These are phyloP conservation scores for Troides oblongomaculatus DNA, from an alignment of 2,888 invertebrate genomes.

Conservation along the genomic window DNA sequence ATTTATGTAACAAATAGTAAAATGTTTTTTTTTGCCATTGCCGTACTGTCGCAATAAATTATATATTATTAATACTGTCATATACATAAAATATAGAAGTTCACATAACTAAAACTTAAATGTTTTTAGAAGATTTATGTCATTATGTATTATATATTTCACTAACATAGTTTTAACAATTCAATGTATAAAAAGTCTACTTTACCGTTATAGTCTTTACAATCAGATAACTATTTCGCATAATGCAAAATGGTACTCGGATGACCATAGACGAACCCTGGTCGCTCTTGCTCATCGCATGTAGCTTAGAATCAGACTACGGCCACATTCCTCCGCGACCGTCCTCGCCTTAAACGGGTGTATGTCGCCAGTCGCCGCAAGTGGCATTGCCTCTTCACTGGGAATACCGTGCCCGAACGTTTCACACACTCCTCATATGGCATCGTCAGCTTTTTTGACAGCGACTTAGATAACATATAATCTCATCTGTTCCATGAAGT, in stretches of 20 bases:
- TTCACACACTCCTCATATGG: constrained; percentile 68
- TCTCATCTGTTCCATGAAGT: constrained; percentile 36
- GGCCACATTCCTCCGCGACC: constrained; percentile 68
- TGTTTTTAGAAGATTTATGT: too few relatives aligned
- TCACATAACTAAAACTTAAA: too few relatives aligned
- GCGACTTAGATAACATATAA: constrained; percentile 45
- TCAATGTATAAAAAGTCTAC: neutral
- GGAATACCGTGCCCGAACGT: constrained; percentile 60
- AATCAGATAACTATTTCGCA: neutral
- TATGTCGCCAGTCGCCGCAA: constrained; percentile 58
- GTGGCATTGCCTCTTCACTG: constrained; percentile 53
- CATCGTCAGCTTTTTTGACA: constrained; percentile 53
- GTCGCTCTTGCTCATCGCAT: constrained; percentile 38
- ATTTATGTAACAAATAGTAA: too few relatives aligned
- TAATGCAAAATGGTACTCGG: constrained; percentile 17
- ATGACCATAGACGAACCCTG: constrained; percentile 17
- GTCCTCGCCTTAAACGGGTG: constrained; percentile 70
- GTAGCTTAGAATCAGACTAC: constrained; percentile 36
- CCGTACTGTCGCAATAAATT: too few relatives aligned
- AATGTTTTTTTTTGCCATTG: too few relatives aligned
- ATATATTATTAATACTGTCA: too few relatives aligned
- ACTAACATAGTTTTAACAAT: neutral
- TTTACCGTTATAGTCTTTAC: neutral
- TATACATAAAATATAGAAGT: too few relatives aligned
- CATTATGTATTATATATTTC: too few relatives aligned